Base-by-base conservation (phyloP, 2,113 vertebrate genomes). In the Calonectris borealis region DNA sequence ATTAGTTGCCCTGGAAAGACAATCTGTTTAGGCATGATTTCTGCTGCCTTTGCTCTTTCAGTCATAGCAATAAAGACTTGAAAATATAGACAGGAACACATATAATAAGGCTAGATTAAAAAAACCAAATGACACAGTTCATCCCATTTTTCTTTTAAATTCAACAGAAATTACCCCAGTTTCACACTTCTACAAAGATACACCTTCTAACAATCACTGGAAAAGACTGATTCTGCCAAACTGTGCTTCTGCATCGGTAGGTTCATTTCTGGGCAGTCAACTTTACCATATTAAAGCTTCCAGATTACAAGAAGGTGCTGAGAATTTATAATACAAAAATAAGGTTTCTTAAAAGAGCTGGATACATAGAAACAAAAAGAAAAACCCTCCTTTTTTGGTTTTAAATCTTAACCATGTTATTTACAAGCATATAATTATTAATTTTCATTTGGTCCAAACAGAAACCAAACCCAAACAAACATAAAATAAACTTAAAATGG, bases 401-500 rank as follows among this genome's bases (percentile, higher is more conserved):
- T 88, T 64, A 36, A 61, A 24, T 52, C 24, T 55, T 69, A 80
- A 42, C n/a, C 6, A 38, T 58, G 10, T 83, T 80, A 57, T 69
- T 91, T 79, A 76, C 44, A 65, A 86, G 34, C 12, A 69, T 4
- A 29, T 32, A 46, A 13, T 85, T 62, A 73, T 51, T 83, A 61
- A 49, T 54, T 90, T 65, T 86, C 29, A n/a, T 66, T 81, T 40
- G 15, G 44, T 66, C 48, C 75, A 48, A 85, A 88, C 3, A 57
- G 62, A 93, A 92, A 88, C 76, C 75, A 96, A 91, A 92, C 24
- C 29, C 64, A 73, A 93, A 54, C n/a, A 80, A 91, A 49, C 29
- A 46, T n/a, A 65, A 75, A 78, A 77, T 46, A 66, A 80, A 65
- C 48, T 69, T 61, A 78, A 88, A 84, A 90, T 64, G n/a, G 52